Evolutionary conservation across 37 sponge, comb jelly and placozoan species (phyloP).

Genomic region (Ianthella basta): DNA sequence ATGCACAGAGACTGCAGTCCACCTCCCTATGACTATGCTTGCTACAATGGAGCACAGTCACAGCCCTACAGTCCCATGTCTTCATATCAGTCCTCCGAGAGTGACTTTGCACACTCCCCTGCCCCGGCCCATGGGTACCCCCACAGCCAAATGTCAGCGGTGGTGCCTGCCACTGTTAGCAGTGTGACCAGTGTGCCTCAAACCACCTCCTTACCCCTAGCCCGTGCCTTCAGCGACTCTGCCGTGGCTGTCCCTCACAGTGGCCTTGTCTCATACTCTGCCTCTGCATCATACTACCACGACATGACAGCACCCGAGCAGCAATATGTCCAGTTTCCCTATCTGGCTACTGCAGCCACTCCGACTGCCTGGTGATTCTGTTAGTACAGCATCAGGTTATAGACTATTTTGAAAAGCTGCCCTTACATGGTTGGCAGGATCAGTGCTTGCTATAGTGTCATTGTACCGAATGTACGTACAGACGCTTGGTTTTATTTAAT

Average conservation of each 20-base stretch:
- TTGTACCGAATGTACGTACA: too few relatives aligned
- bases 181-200: constrained; percentile 42
- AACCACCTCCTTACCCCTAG: constrained; percentile 58
- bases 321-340: background rate
- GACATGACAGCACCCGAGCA: background rate
- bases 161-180: background rate
- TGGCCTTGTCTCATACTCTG: background rate
- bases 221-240: constrained; percentile 62
- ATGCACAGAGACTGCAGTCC: constrained; percentile 11
- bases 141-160: too few relatives aligned
- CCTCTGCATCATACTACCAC: background rate
- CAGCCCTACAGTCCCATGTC: constrained; percentile 48
- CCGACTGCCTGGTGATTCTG: background rate
- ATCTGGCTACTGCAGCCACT: background rate
- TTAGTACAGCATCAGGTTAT: too few relatives aligned
- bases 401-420: too few relatives aligned
- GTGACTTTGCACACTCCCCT: constrained; percentile 12
- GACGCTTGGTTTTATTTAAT: too few relatives aligned
- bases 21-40: constrained; percentile 22
- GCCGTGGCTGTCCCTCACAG: constrained; percentile 32
- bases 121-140: background rate
- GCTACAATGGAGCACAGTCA: background rate
- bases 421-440: too few relatives aligned
- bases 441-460: too few relatives aligned
- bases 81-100: constrained; percentile 46